Evolutionary conservation across 2,797 vertebrate species (phyloP).

Genomic region (Denticeps clupeoides): DNA sequence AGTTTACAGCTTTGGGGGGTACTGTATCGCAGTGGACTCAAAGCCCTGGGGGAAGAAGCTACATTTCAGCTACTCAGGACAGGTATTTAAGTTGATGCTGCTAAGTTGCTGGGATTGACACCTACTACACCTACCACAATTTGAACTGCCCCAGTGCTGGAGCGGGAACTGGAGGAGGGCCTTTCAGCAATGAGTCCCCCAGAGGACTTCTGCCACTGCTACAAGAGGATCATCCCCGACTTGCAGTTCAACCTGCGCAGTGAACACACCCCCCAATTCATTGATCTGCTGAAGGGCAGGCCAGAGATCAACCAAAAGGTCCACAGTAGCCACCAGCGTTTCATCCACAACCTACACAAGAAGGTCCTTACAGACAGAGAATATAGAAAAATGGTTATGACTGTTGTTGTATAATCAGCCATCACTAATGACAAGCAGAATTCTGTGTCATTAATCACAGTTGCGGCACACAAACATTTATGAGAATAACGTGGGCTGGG

Average conservation of each 20-base stretch:
- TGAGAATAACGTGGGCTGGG: slow-evolving; percentile 47
- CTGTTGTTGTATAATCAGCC: no score
- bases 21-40: slow-evolving; percentile 31
- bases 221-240: slow-evolving; percentile 51
- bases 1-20: slow-evolving; percentile 35
- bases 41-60: slow-evolving; percentile 33
- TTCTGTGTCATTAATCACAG: slow-evolving; percentile 25
- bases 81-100: slow-evolving; percentile 24
- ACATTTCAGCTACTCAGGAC: slow-evolving; percentile 41
- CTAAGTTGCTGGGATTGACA: no score
- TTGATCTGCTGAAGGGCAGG: slow-evolving; percentile 39
- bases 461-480: slow-evolving; percentile 54
- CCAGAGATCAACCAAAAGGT: slow-evolving; percentile 39
- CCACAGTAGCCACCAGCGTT: slow-evolving; percentile 35
- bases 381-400: no score
- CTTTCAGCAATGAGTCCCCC: slow-evolving; percentile 28
- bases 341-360: slow-evolving; percentile 39
- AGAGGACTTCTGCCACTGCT: slow-evolving; percentile 52
- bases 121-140: no score
- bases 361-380: slow-evolving; percentile 29
- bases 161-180: slow-evolving; percentile 51
- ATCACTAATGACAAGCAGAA: no score
- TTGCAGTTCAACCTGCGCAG: slow-evolving; percentile 45
- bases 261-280: slow-evolving; percentile 36
- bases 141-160: slow-evolving; percentile 36